Percentiles rank a stretch among this genome's conserved stretches.
These are phyloP conservation scores for Thunnus thynnus DNA, from an alignment of 2,113 vertebrate species.

Conservation along the genomic window DNA sequence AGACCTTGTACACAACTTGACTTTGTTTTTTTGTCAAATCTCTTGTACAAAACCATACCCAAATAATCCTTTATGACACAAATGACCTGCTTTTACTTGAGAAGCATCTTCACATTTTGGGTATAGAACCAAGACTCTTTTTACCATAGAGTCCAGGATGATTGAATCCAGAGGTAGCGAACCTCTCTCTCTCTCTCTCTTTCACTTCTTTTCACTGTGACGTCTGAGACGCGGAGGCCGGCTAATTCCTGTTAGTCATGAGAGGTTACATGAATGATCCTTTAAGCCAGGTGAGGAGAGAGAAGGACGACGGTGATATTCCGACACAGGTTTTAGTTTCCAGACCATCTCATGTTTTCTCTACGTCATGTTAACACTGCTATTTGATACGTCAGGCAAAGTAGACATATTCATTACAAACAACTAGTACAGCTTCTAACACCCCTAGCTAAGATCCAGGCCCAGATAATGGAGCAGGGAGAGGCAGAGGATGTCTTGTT, in stretches of 20 bases:
- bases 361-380: slow-evolving; percentile 81
- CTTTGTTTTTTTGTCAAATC: slow-evolving; percentile 22
- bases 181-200: slow-evolving; percentile 1
- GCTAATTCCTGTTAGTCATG: slow-evolving; percentile 67
- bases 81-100: slow-evolving; percentile 3
- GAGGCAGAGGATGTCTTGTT: slow-evolving; percentile 68
- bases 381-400: slow-evolving; percentile 73
- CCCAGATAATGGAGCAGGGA: slow-evolving; percentile 73
- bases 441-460: slow-evolving; percentile 73
- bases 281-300: slow-evolving; percentile 76
- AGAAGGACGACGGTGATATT: slow-evolving; percentile 78
- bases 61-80: slow-evolving; percentile 29
- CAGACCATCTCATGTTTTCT: slow-evolving; percentile 76
- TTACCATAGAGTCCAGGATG: neutral
- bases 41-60: neutral
- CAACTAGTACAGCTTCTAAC: slow-evolving; percentile 80
- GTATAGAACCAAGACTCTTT: neutral
- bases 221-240: slow-evolving; percentile 25
- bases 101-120: neutral
- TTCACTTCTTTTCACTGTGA: slow-evolving; percentile 36
- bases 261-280: slow-evolving; percentile 75
- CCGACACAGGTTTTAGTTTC: slow-evolving; percentile 71
- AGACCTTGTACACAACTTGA: neutral
- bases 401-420: slow-evolving; percentile 85
- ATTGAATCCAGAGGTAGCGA: neutral